Evolutionary conservation across 37 sponge, comb jelly and placozoan species (phyloP).

Genomic region (Crambe crambe): DNA sequence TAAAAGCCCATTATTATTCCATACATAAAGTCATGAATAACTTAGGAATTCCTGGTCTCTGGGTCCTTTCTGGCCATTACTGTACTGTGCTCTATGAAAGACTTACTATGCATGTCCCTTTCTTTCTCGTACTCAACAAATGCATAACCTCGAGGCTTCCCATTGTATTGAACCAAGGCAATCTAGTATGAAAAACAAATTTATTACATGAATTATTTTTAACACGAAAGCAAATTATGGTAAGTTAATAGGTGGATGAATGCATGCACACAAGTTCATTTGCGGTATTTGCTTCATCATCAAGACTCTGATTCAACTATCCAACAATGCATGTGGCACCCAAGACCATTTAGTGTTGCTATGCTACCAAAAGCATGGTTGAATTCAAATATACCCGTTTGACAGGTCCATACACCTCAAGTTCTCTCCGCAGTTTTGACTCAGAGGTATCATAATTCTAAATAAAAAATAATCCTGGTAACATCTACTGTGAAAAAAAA

Average conservation of each 20-base stretch:
- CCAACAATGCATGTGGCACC: too few species aligned
- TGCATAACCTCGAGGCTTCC: conserved; percentile 94
- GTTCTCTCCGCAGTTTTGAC: conserved; percentile 86
- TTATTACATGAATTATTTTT: neutral
- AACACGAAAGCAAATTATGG: too few species aligned
- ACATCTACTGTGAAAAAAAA: neutral
- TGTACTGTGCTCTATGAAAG: too few species aligned
- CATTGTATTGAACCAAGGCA: conserved; percentile 44
- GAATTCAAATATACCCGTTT: conserved; percentile 58
- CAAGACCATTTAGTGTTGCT: too few species aligned
- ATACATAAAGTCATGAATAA: too few species aligned
- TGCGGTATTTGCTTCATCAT: too few species aligned
- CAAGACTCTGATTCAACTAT: too few species aligned
- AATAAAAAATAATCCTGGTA: neutral
- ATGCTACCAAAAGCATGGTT: too few species aligned
- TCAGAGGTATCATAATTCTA: conserved; percentile 94
- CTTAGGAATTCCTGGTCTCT: too few species aligned
- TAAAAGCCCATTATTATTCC: neutral
- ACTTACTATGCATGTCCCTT: conserved; percentile 92
- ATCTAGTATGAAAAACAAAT: conserved; percentile 36
- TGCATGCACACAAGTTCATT: too few species aligned
- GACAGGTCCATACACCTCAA: conserved; percentile 93
- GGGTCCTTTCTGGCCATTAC: too few species aligned
- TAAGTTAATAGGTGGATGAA: too few species aligned
- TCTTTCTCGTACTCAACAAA: conserved; percentile 96